Base-by-base conservation (phyloP, 2,888 invertebrate species). In the Nomada goodeniana region DNA sequence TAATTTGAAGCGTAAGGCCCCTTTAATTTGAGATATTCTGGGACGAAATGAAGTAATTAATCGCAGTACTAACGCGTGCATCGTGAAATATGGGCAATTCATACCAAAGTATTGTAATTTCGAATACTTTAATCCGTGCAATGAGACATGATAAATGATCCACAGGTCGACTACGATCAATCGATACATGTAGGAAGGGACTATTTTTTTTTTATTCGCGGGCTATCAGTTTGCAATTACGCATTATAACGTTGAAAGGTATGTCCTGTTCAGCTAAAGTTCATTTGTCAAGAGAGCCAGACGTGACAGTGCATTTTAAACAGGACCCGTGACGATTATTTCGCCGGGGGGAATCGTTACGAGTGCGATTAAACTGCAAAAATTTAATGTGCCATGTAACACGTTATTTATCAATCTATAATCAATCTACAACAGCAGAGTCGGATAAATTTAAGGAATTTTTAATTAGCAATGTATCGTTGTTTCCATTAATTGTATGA, bases 351-450 rank as follows among this genome's bases (percentile, higher is more conserved):
- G 53, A 70, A 59, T 69, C 69, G 57, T 77, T 77, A 84, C 52
- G 36, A 65, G 10, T n/a, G 61, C 20, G 53, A 77, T 77, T 72
- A 80, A 83, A 83, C 71, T 44, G 55, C 57, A 75, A 83, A 75
- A 77, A 76, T 80, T 69, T 69, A 73, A 76, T 55, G 44, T 11
- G 20, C 15, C 15, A 11, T 20, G 59, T 11, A 50, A 47, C 26
- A n/a, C 11, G 23, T 53, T n/a, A 2, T 63, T 72, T n/a, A 72
- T 53, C n/a, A 61, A 70, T 26, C n/a, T 0, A 1, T 2, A 44
- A 20, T 47, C 26, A 26, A 26, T 26, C 2, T 26, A 47, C 20
- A 4, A 42, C 7, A 18, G 36, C 11, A 13, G 7, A 26, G n/a
- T 10, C 26, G 15, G 9, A 47, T 36, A 11, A 4, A 5, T 5